phyloP scores from a whole-genome alignment of 2,113 vertebrate species.

The Leucosticte australis region DNA sequence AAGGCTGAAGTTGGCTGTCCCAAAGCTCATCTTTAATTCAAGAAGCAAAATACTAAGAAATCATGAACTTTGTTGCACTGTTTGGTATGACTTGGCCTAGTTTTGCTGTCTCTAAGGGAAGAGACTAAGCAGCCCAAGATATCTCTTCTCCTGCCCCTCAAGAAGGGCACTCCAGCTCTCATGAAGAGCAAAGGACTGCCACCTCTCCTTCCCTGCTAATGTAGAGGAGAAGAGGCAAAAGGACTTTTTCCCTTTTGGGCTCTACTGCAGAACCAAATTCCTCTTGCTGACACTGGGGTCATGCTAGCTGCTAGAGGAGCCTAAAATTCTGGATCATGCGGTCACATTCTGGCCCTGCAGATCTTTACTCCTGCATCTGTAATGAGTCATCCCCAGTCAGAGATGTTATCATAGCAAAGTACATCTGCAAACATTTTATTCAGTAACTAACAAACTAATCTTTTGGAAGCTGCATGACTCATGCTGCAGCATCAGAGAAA shows the following conservation, averaged over 20 bases:
- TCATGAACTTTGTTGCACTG: neutral
- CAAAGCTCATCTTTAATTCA: neutral
- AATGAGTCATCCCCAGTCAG: neutral
- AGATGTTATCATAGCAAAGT: neutral
- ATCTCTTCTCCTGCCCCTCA: too few relatives aligned
- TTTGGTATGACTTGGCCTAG: neutral
- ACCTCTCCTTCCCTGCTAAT: neutral
- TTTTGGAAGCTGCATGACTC: neutral
- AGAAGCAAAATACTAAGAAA: neutral
- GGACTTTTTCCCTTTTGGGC: neutral
- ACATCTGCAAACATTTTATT: slow-evolving; percentile 41
- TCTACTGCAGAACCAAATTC: neutral
- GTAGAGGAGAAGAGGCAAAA: neutral
- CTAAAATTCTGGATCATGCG: neutral
- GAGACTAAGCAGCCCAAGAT: neutral
- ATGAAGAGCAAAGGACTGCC: neutral
- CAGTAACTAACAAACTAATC: neutral
- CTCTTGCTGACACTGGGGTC: neutral
- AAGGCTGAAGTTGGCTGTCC: neutral
- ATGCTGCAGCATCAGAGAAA: neutral
- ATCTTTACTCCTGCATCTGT: neutral
- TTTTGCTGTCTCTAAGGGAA: neutral
- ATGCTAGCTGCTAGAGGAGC: neutral
- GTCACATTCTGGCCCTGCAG: neutral
- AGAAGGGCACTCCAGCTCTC: neutral